Base-by-base conservation (phyloP, 2,888 invertebrate genomes). In the Gnatocerus cornutus region DNA sequence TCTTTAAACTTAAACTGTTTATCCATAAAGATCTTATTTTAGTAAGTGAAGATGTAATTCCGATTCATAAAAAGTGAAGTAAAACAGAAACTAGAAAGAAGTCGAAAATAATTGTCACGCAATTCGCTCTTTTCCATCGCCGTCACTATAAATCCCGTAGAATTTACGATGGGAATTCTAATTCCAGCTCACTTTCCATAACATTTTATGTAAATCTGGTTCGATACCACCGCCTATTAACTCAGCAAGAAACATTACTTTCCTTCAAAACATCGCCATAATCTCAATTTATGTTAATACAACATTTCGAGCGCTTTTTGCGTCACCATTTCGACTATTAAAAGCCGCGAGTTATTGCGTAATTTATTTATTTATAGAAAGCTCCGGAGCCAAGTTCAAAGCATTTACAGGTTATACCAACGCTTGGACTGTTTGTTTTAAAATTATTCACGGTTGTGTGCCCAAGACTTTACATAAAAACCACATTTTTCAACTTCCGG, bases 321-420 rank as follows among this genome's bases (percentile, higher is more conserved):
- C 63, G 63, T 63, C 63, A 63, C 16, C 13, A 13, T 7, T 6
- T 33, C 27, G 21, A 12, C 63, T 63, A 63, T 52, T 63, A 63
- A 63, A 63, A 63, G 63, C 30, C 61, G 16, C 9, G 5, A 29
- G 45, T 29, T 37, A 29, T 52, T 63, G 52, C 62, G 62, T 62
- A 63, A 63, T 53, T 41, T 13, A n/a, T 27, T 29, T 63, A 63
- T 63, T 63, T 63, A 63, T 63, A 63, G 63, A 33, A 63, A 39
- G 13, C 52, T 30, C 39, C 53, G 37, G 48, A 48, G 63, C 63
- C 63, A 63, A 63, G 53, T 53, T 63, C 63, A 63, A 53, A 52
- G 43, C 62, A 30, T 41, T 33, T 59, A 21, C 30, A 46, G 48
- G 46, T 46, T 21, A 8, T n/a, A 50, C 9, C 41, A 21, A n/a